phyloP scores from a whole-genome alignment of 2,888 invertebrate species.

The Philereme transversata region DNA sequence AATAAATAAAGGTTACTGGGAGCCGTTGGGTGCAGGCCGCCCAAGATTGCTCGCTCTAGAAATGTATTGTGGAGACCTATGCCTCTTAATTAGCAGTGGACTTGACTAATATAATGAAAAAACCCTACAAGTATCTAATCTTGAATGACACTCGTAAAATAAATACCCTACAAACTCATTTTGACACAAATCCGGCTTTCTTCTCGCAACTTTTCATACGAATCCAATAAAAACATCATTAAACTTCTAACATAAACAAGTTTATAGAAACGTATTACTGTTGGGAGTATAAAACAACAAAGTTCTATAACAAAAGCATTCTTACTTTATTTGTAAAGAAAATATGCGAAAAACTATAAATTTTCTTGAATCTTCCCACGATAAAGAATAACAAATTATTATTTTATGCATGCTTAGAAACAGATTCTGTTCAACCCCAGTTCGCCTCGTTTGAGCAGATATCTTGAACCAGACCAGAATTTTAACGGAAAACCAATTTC shows the following conservation, averaged over 20 bases:
- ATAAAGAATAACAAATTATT: slow-evolving; percentile 47
- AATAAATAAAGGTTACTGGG: too few relatives aligned
- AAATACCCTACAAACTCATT: slow-evolving; percentile 5
- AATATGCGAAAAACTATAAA: slow-evolving; percentile 24
- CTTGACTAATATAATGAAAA: too few relatives aligned
- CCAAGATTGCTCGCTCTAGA: too few relatives aligned
- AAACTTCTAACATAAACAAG: slow-evolving; percentile 25
- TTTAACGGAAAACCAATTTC: too few relatives aligned
- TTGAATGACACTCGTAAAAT: slow-evolving; percentile 3
- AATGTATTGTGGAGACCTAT: too few relatives aligned
- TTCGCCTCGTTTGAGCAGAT: neutral
- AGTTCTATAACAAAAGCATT: slow-evolving; percentile 12
- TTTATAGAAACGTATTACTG: slow-evolving; percentile 8
- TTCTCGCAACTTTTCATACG: slow-evolving; percentile 21
- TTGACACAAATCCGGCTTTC: slow-evolving; percentile 6
- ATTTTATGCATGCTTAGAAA: slow-evolving; percentile 42
- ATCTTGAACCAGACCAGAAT: too few relatives aligned
- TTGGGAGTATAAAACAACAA: slow-evolving; percentile 1
- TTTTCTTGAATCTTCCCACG: slow-evolving; percentile 34
- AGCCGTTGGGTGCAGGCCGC: too few relatives aligned
- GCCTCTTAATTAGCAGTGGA: too few relatives aligned
- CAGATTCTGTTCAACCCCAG: slow-evolving; percentile 18
- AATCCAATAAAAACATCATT: slow-evolving; percentile 27
- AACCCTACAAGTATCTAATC: too few relatives aligned
- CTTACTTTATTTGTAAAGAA: slow-evolving; percentile 7